These are phyloP conservation scores for Torymus auratus DNA, from an alignment of 2,888 invertebrate species.

Conservation along the genomic window DNA sequence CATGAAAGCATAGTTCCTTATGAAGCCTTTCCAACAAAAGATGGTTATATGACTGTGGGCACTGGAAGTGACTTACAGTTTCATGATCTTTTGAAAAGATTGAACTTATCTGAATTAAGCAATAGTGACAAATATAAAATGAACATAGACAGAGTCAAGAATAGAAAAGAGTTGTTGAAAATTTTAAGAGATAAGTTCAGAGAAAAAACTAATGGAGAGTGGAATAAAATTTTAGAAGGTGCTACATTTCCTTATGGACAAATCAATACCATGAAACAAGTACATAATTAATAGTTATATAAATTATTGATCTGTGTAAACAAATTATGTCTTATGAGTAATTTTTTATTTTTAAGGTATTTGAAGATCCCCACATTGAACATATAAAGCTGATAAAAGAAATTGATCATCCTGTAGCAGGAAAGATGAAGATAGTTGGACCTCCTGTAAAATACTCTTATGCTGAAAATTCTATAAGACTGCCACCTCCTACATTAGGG, in stretches of 20 bases:
- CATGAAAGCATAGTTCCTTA: slow-evolving; percentile 97
- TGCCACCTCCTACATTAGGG: slow-evolving; percentile 90
- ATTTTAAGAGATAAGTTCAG: slow-evolving; percentile 81
- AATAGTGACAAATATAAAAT: slow-evolving; percentile 82
- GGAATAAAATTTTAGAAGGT: slow-evolving; percentile 85
- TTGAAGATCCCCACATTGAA: slow-evolving; percentile 91
- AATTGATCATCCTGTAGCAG: slow-evolving; percentile 83
- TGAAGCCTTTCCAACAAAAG: slow-evolving; percentile 89
- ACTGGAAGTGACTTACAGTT: slow-evolving; percentile 92
- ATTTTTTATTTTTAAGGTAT: slow-evolving; percentile 79
- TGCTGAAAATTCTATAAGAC: slow-evolving; percentile 83
- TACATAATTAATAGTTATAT: slow-evolving; percentile 63
- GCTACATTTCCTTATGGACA: slow-evolving; percentile 93
- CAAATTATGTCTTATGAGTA: background rate
- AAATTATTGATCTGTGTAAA: background rate
- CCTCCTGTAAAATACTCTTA: slow-evolving; percentile 91
- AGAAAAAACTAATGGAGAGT: slow-evolving; percentile 85
- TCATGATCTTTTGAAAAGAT: slow-evolving; percentile 82
- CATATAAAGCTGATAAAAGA: slow-evolving; percentile 85
- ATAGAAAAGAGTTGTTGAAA: slow-evolving; percentile 84
- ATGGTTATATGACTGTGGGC: slow-evolving; percentile 91
- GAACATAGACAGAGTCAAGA: slow-evolving; percentile 86
- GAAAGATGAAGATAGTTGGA: slow-evolving; percentile 87
- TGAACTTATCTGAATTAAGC: slow-evolving; percentile 81
- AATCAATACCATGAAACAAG: slow-evolving; percentile 89